Evolutionary conservation across 2,888 invertebrate genomes (phyloP), one percentile per base, ranked within the genome.

Genomic region (Hypsopygia costalis): DNA sequence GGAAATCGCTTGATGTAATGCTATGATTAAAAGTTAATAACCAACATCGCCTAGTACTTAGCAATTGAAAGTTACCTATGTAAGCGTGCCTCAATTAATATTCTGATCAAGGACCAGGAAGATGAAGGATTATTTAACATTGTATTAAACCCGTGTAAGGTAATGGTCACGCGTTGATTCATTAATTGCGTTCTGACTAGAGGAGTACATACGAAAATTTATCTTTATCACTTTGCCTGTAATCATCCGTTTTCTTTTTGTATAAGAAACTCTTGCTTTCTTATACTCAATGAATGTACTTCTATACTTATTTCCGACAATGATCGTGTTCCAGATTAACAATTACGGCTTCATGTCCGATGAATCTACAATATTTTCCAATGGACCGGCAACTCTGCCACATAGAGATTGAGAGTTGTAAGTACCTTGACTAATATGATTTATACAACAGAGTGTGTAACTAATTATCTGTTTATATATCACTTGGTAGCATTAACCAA

Each of bases 321-420:
- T 11, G n/a, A 11, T 39, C 36, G 50, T 50, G 6, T 39, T 39
- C 34, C 91, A 97, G 97, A 81, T 92, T 98, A 83, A 98, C 97
- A 55, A 96, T 98, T 69, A 98, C 97, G 52, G 97, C 97, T 53
- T 96, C 97, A 59, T 98, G 98, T 87, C 97, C 97, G 43, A 97
- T 98, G 97, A 96, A 97, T 81, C 92, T 98, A 36, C 96, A 97
- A 78, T 97, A 97, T 83, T 98, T 97, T 81, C 98, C 98, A 28
- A 97, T 98, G 97, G 98, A 98, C 82, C 93, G 96, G 58, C 98
- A 98, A 78, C 88, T 97, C 55, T 98, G 98, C 83, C 95, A 96
- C 77, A 96, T 98, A 80, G 97, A 97, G 91, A 97, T 98, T 68
- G 97, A 98, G 92, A 97, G 97, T 92, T 98, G 98, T 98, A 94